phyloP scores from a whole-genome alignment of 2,797 vertebrate species.

The Diplodus puntazzo region DNA sequence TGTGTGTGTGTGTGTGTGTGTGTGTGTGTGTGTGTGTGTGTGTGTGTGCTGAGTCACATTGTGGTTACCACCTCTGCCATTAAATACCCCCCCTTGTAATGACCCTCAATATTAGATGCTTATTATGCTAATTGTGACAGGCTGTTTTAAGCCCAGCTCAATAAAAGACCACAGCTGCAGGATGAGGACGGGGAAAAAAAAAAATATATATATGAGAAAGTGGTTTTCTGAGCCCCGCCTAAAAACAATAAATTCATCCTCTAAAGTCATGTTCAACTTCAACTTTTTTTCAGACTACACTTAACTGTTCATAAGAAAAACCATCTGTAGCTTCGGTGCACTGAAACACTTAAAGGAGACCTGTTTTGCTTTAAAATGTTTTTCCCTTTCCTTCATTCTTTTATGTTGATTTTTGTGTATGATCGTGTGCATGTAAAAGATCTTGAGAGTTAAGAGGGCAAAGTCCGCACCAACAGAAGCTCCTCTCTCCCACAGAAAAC shows the following conservation, averaged over 20 bases:
- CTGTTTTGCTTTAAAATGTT: too few relatives aligned
- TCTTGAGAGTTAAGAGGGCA: too few relatives aligned
- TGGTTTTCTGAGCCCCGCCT: neutral
- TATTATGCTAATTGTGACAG: slow-evolving; percentile 82
- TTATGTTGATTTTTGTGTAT: too few relatives aligned
- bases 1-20: slow-evolving; percentile 17
- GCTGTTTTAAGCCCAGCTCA: slow-evolving; percentile 63
- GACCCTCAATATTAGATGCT: slow-evolving; percentile 79
- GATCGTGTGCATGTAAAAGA: too few relatives aligned
- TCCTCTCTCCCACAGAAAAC: too few relatives aligned
- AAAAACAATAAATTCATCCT: neutral
- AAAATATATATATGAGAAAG: slow-evolving; percentile 13
- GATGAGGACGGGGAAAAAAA: slow-evolving; percentile 10
- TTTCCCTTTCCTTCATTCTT: too few relatives aligned
- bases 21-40: too few relatives aligned
- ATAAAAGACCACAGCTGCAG: slow-evolving; percentile 66
- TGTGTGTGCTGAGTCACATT: slow-evolving; percentile 76
- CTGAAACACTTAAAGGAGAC: slow-evolving; percentile 36
- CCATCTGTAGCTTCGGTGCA: slow-evolving; percentile 5
- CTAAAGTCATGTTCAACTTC: neutral
- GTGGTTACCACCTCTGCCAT: slow-evolving; percentile 80
- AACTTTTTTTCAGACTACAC: neutral
- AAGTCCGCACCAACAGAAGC: too few relatives aligned
- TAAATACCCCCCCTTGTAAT: slow-evolving; percentile 76
- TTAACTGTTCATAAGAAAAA: neutral